These are phyloP conservation scores for Emys orbicularis DNA, from an alignment of 2,797 vertebrate species.

Conservation along the genomic window DNA sequence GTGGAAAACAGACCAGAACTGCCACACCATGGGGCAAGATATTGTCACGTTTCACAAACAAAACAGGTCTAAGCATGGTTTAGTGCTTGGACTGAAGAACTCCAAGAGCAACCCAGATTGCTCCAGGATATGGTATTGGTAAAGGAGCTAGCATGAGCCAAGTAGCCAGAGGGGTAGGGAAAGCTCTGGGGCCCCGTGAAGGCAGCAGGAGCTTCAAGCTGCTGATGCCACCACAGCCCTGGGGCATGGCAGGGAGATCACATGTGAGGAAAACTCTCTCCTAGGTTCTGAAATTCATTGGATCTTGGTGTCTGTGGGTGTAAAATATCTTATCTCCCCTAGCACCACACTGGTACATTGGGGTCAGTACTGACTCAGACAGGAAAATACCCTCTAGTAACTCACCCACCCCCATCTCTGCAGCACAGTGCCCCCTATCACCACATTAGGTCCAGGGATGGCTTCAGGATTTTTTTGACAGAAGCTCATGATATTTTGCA, in stretches of 20 bases:
- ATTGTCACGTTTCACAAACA: not conserved
- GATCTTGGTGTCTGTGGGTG: not conserved
- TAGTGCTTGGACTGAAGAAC: not conserved
- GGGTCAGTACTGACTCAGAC: not conserved
- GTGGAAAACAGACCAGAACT: not conserved
- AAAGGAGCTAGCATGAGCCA: not conserved
- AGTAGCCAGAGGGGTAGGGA: not conserved
- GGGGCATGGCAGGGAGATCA: not conserved
- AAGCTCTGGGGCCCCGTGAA: not conserved
- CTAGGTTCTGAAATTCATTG: fast-evolving
- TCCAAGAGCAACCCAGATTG: not conserved
- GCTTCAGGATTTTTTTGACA: too few species aligned
- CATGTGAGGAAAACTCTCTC: not conserved
- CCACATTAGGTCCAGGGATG: too few species aligned
- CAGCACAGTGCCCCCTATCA: too few species aligned
- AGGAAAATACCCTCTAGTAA: not conserved
- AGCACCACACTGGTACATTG: not conserved
- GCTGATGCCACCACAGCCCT: not conserved
- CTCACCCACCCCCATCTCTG: too few species aligned
- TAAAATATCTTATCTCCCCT: not conserved
- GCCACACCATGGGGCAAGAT: not conserved
- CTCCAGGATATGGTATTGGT: not conserved
- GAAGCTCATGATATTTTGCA: too few species aligned
- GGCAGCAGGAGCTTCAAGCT: not conserved
- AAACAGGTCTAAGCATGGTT: not conserved